Evolutionary conservation across 2,888 invertebrate species (phyloP).

Genomic region (Andrena bicolor): DNA sequence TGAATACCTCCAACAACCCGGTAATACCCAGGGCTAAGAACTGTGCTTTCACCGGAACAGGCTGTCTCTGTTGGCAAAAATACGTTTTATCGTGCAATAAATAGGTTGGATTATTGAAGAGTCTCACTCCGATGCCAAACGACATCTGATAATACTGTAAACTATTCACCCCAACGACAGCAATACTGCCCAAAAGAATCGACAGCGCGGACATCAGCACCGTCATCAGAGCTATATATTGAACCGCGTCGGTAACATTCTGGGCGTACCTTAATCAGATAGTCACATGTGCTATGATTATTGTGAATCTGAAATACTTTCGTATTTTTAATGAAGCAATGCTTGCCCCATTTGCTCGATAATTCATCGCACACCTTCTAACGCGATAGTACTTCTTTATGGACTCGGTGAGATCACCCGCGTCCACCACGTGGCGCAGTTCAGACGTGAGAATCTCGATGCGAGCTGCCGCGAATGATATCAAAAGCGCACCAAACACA

Average conservation of each 20-base stretch:
- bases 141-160: neutral
- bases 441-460: slow-evolving; percentile 71
- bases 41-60: slow-evolving; percentile 65
- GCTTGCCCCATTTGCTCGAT: too few relatives aligned
- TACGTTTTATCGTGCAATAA: too few relatives aligned
- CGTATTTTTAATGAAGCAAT: too few relatives aligned
- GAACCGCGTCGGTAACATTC: slow-evolving; percentile 29
- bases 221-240: slow-evolving; percentile 28
- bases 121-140: too few relatives aligned
- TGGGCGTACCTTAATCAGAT: slow-evolving; percentile 36
- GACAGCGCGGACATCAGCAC: neutral
- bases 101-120: too few relatives aligned
- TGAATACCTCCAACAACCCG: slow-evolving; percentile 67
- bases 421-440: slow-evolving; percentile 45
- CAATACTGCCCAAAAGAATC: slow-evolving; percentile 36
- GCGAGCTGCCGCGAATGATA: slow-evolving; percentile 73
- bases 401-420: slow-evolving; percentile 60
- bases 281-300: too few relatives aligned
- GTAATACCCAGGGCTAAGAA: slow-evolving; percentile 58
- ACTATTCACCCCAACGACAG: slow-evolving; percentile 51
- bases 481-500: slow-evolving; percentile 67
- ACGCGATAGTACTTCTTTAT: slow-evolving; percentile 70
- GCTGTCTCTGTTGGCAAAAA: slow-evolving; percentile 54
- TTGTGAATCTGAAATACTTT: too few relatives aligned
- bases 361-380: slow-evolving; percentile 59